These are phyloP conservation scores for Empidonax alnorum DNA, from an alignment of 2,113 vertebrate genomes.

Conservation along the genomic window DNA sequence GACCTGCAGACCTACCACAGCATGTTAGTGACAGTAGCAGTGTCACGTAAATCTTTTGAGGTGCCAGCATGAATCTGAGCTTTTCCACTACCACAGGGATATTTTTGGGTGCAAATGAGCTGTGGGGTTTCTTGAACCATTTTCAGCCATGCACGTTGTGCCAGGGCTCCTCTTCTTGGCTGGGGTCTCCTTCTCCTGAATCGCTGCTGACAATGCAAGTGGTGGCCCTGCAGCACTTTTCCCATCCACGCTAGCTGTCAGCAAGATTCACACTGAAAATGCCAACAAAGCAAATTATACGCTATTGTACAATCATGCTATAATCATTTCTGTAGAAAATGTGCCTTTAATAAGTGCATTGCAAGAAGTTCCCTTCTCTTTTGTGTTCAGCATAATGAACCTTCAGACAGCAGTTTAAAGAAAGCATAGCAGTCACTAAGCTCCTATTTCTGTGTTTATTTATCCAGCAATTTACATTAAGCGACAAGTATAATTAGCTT, in stretches of 20 bases:
- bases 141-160: rapidly evolving
- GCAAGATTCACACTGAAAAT: constrained; percentile 23
- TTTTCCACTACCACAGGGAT: not conserved
- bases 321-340: constrained; percentile 51
- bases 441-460: constrained; percentile 59
- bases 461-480: constrained; percentile 30
- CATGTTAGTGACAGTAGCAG: not conserved
- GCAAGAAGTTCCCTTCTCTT: constrained; percentile 48
- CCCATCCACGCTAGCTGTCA: not conserved
- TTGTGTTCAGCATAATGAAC: constrained; percentile 49
- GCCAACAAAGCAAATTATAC: constrained; percentile 54
- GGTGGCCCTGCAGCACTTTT: not conserved
- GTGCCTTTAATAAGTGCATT: constrained; percentile 48
- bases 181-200: not conserved
- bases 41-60: not conserved
- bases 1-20: not conserved
- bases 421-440: constrained; percentile 11
- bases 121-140: rapidly evolving
- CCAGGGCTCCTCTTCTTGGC: not conserved
- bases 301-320: not conserved
- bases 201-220: not conserved
- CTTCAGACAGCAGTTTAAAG: constrained; percentile 46
- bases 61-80: not conserved
- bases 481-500: constrained; percentile 11
- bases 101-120: rapidly evolving